These are phyloP conservation scores for Drosophila antonietae DNA, from an alignment of 2,888 invertebrate genomes.

Conservation along the genomic window DNA sequence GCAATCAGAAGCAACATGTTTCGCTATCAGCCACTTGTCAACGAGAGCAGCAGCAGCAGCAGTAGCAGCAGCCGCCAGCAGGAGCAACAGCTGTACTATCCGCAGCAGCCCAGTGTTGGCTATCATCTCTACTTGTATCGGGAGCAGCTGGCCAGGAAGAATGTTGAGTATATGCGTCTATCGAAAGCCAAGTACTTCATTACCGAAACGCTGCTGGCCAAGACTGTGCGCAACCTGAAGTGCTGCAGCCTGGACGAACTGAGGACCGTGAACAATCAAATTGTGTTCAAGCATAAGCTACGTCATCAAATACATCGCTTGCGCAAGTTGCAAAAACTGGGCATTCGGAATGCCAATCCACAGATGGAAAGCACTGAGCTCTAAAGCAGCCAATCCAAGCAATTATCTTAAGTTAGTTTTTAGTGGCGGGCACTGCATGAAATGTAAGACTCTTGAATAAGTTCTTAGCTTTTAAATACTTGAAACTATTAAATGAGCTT, in stretches of 20 bases:
- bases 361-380: constrained; percentile 68
- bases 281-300: constrained; percentile 69
- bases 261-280: constrained; percentile 66
- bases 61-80: not conserved
- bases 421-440: constrained; percentile 48
- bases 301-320: constrained; percentile 64
- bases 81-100: constrained; percentile 24
- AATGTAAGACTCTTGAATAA: constrained; percentile 2
- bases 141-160: constrained; percentile 65
- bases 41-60: constrained; percentile 43
- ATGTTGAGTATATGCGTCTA: constrained; percentile 63
- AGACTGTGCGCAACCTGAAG: constrained; percentile 64
- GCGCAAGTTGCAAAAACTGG: constrained; percentile 56
- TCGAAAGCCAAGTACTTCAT: constrained; percentile 72
- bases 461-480: not conserved
- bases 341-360: constrained; percentile 71
- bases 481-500: constrained; percentile 5
- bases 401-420: constrained; percentile 18
- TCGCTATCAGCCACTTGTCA: constrained; percentile 63
- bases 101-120: constrained; percentile 50
- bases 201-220: constrained; percentile 66
- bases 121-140: constrained; percentile 72
- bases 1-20: constrained; percentile 49
- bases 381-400: constrained; percentile 11
- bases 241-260: constrained; percentile 67